Evolutionary conservation across 2,888 invertebrate species (phyloP).

Genomic region (Noctua fimbriata): DNA sequence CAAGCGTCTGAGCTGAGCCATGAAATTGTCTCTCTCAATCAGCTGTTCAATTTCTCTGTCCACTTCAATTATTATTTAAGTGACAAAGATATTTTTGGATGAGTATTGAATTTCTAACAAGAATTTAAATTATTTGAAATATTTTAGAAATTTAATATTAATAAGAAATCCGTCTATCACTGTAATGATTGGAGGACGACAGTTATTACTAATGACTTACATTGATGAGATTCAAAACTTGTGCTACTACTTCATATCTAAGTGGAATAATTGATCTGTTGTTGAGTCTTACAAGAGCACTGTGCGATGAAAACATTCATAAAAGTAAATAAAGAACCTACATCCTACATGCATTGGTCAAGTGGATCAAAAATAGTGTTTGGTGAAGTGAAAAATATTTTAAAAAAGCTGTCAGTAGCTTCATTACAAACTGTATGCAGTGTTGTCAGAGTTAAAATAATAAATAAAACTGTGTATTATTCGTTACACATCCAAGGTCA

Average conservation of each 20-base stretch:
- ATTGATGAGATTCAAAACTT: conserved; percentile 13
- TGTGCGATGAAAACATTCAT: neutral
- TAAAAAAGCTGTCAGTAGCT: neutral
- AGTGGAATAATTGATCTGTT: neutral
- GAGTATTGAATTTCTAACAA: conserved; percentile 13
- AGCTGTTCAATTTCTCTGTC: conserved; percentile 25
- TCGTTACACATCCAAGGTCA: conserved; percentile 24
- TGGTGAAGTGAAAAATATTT: neutral
- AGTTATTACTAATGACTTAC: neutral
- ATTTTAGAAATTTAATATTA: neutral
- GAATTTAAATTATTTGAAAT: neutral
- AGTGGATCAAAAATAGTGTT: neutral
- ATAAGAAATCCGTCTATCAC: neutral
- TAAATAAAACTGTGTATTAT: neutral
- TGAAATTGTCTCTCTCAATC: conserved; percentile 39
- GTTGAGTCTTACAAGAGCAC: neutral
- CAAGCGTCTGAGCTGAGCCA: conserved; percentile 5
- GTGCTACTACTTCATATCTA: neutral
- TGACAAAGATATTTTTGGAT: conserved; percentile 28
- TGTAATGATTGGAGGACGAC: neutral
- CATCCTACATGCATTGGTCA: neutral
- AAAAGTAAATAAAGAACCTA: neutral
- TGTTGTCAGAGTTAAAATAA: conserved; percentile 3
- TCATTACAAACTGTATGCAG: neutral
- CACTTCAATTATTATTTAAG: conserved; percentile 26